These are phyloP conservation scores for Amaurobius ferox DNA, from an alignment of 2,888 invertebrate genomes.

Conservation along the genomic window DNA sequence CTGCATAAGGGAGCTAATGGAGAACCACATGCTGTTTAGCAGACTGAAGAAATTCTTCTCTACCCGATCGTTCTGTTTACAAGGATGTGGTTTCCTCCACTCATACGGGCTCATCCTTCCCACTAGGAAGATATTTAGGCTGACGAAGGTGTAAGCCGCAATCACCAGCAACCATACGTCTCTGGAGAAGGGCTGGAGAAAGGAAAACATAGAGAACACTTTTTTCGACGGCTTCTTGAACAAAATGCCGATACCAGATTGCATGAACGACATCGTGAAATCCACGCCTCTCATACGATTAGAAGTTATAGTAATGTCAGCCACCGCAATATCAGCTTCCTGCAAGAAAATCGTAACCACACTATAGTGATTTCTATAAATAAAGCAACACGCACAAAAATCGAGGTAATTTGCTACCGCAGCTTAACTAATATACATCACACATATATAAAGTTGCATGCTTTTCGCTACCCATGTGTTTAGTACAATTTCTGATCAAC, in stretches of 20 bases:
- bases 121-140: constrained; percentile 83
- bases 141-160: constrained; percentile 87
- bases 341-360: constrained; percentile 73
- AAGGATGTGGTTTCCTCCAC: constrained; percentile 81
- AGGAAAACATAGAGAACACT: constrained; percentile 92
- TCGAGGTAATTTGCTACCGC: neutral
- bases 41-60: constrained; percentile 94
- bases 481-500: no score
- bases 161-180: constrained; percentile 92
- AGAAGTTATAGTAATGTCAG: constrained; percentile 81
- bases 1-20: constrained; percentile 95
- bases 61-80: constrained; percentile 84
- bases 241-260: constrained; percentile 88
- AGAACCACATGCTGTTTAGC: constrained; percentile 98
- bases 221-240: constrained; percentile 91
- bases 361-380: no score
- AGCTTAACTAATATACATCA: no score
- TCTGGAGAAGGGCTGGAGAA: constrained; percentile 92
- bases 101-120: constrained; percentile 80
- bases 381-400: no score
- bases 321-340: constrained; percentile 80
- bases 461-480: no score
- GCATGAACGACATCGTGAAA: constrained; percentile 80
- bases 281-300: constrained; percentile 80
- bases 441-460: no score